phyloP scores from a whole-genome alignment of 1,140 invertebrate genomes.

The Aphis gossypii region DNA sequence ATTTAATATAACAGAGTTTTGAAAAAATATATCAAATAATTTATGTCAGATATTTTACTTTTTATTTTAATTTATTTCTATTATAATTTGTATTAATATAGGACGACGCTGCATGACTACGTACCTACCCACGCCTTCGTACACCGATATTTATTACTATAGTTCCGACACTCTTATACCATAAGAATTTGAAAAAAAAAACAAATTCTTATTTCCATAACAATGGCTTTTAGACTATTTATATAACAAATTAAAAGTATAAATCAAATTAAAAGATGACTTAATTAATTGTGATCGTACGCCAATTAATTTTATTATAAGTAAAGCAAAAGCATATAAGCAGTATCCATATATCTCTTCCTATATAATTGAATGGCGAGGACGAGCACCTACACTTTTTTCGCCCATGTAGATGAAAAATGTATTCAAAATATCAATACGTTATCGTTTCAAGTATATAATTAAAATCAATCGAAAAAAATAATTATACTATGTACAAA shows the following conservation, averaged over 20 bases:
- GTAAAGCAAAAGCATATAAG: neutral
- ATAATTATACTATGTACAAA: neutral
- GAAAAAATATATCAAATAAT: neutral
- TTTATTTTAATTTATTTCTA: neutral
- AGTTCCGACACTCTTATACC: neutral
- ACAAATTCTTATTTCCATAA: neutral
- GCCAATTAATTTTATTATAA: neutral
- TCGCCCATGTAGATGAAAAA: neutral
- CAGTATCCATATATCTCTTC: too few relatives aligned
- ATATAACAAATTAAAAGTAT: slow-evolving; percentile 5
- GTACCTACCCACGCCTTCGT: neutral
- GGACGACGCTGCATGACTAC: neutral
- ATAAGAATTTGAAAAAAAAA: neutral
- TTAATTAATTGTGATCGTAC: neutral
- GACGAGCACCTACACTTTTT: neutral
- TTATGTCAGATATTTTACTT: neutral
- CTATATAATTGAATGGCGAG: too few relatives aligned
- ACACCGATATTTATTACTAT: too few relatives aligned
- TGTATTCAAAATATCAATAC: neutral
- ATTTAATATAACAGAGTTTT: neutral
- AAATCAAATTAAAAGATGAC: neutral
- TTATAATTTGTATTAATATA: slow-evolving; percentile 16
- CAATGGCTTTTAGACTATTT: neutral
- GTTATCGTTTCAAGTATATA: neutral
- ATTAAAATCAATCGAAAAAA: neutral